Evolutionary conservation across 2,113 vertebrate genomes (phyloP).

Genomic region (Rhinopithecus roxellana): DNA sequence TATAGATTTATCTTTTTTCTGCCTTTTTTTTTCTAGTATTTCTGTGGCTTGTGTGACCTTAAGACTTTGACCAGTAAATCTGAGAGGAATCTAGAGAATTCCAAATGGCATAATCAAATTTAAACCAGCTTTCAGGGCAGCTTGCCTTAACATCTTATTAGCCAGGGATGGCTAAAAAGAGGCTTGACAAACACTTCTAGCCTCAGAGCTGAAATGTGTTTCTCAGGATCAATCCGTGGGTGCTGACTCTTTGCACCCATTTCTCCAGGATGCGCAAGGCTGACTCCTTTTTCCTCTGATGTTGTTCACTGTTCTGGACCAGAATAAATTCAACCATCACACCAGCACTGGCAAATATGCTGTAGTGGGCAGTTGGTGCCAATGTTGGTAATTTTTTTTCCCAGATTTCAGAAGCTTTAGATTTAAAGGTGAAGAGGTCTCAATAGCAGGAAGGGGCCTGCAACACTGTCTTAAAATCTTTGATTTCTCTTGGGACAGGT

Average conservation of each 20-base stretch:
- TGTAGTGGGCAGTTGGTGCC: constrained; percentile 17
- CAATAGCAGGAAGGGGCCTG: background rate
- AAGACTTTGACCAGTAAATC: constrained; percentile 72
- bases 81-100: constrained; percentile 68
- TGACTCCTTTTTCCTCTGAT: constrained; percentile 61
- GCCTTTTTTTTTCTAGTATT: constrained; percentile 59
- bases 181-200: constrained; percentile 59
- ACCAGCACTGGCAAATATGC: background rate
- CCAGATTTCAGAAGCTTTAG: constrained; percentile 25
- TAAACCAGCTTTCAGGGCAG: constrained; percentile 65
- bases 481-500: accelerated
- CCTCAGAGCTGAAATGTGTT: constrained; percentile 56
- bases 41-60: constrained; percentile 64
- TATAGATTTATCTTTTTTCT: background rate
- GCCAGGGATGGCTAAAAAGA: constrained; percentile 23
- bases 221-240: constrained; percentile 43
- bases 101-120: constrained; percentile 55
- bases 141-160: constrained; percentile 70
- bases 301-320: constrained; percentile 40
- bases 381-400: background rate
- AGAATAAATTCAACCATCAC: constrained; percentile 35
- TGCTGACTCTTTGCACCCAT: constrained; percentile 25
- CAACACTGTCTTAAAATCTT: background rate
- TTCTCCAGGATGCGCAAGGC: constrained; percentile 45
- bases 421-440: background rate